Base-by-base conservation (phyloP, 2,113 vertebrate species). In the Sceloporus tristichus region DNA sequence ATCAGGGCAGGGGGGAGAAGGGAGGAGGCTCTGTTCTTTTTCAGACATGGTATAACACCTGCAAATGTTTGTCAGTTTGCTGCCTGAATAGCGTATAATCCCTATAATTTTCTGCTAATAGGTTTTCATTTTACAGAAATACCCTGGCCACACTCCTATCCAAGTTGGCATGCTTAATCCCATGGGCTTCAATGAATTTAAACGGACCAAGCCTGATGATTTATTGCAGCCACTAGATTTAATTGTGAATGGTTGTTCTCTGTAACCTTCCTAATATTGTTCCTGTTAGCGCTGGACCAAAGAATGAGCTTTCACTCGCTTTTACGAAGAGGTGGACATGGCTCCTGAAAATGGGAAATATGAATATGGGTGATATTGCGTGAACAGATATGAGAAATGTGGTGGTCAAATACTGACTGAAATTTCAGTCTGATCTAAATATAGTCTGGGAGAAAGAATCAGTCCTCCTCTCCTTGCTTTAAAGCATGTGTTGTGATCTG, bases 81-180 rank as follows among this genome's bases (percentile, higher is more conserved):
- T 66, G 87, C 4, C 70, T 53, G n/a, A 40, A 0, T 13, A n/a
- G 53, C 19, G 34, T 87, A 91, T 75, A 85, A 81, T 1, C 34
- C 70, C 34, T 9, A 9, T 78, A 19, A 40, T 34, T 74, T 4
- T 5, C 23, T 79, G 71, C 74, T 76, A 73, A 79, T 38, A 62
- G 9, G 81, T 85, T 91, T 85, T 85, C 76, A 71, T 70, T 71
- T 62, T 85, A 48, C 25, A 54, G 34, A 59, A 13, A 88, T 68
- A 83, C 14, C 11, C n/a, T 11, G n/a, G 56, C 59, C 38, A 65
- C 9, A 27, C 27, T 88, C 29, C 25, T 54, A 3, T 23, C 53
- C 21, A 66, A 81, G 34, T 34, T 53, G 11, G 18, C 80, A 59
- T 82, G 25, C 29, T 59, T 85, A 59, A 40, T 59, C 70, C 71